Conservation (phyloP, 2,888 invertebrate species). For the Exocentrus adspersus region DNA sequence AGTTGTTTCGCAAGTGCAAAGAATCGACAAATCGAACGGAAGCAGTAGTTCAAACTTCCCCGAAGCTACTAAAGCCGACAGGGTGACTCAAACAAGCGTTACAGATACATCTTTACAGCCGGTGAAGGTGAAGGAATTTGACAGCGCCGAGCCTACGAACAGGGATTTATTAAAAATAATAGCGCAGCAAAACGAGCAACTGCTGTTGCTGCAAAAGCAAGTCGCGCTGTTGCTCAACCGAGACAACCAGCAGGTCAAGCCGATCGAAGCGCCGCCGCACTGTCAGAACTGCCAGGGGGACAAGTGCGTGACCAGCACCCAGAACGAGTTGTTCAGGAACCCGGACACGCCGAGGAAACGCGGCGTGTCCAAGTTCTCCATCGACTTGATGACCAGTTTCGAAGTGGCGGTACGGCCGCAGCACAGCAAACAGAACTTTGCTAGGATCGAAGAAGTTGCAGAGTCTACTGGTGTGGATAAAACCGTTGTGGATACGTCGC, state of each 20-base stretch:
- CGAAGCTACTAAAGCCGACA: constrained; percentile 37
- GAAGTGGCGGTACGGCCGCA: constrained; percentile 65
- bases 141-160: constrained; percentile 66
- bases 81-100: constrained; percentile 35
- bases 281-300: constrained; percentile 35
- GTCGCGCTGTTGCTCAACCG: constrained; percentile 68
- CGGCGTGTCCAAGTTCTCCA: constrained; percentile 69
- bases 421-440: constrained; percentile 39
- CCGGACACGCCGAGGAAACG: constrained; percentile 57
- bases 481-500: constrained; percentile 52
- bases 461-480: constrained; percentile 44
- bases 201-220: constrained; percentile 72
- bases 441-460: constrained; percentile 55
- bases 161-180: constrained; percentile 73
- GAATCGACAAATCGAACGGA: not conserved
- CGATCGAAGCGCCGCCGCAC: constrained; percentile 42
- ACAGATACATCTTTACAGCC: constrained; percentile 21
- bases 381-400: constrained; percentile 79
- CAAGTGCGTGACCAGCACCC: constrained; percentile 41
- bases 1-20: not conserved
- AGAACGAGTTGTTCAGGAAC: constrained; percentile 42
- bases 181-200: constrained; percentile 70
- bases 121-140: constrained; percentile 26
- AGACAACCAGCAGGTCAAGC: constrained; percentile 48
- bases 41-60: not conserved